A percentile compares a stretch with the other conserved stretches of the same genome.
phyloP scores from a whole-genome alignment of 2,797 vertebrate genomes.

The Trachurus trachurus region DNA sequence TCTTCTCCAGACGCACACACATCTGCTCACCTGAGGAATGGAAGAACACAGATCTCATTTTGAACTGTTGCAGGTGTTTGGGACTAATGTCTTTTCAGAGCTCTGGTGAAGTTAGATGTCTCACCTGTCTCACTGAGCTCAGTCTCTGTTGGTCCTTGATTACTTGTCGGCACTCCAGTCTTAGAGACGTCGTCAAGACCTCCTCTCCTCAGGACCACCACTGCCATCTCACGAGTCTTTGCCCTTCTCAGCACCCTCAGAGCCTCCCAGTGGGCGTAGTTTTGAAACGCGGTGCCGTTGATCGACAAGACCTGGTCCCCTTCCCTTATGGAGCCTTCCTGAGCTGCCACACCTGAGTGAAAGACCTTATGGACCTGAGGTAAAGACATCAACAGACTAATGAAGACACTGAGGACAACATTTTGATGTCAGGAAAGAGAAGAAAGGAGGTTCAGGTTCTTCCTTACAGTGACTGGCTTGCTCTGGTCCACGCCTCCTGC shows the following conservation, averaged over 20 bases:
- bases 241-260: constrained; percentile 80
- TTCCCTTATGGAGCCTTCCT: constrained; percentile 85
- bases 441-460: not conserved
- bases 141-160: constrained; percentile 34
- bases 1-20: constrained; percentile 82
- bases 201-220: constrained; percentile 85
- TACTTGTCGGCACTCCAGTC: constrained; percentile 16
- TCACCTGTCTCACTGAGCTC: constrained; percentile 67
- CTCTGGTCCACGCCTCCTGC: constrained; percentile 89
- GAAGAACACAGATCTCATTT: constrained; percentile 18
- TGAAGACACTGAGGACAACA: constrained; percentile 1
- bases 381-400: constrained; percentile 13
- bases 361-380: constrained; percentile 87
- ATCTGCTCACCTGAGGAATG: constrained; percentile 69
- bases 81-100: not conserved
- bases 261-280: constrained; percentile 83
- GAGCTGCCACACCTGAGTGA: constrained; percentile 81
- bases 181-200: constrained; percentile 25
- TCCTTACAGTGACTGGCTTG: constrained; percentile 86
- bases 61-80: not conserved
- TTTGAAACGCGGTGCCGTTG: constrained; percentile 82
- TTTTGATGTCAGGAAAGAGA: not conserved
- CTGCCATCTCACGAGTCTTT: constrained; percentile 77
- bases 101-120: not conserved
- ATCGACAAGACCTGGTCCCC: constrained; percentile 87